These are phyloP conservation scores for Orientallactaga sibirica DNA, from an alignment of 2,797 vertebrate species.

Conservation along the genomic window DNA sequence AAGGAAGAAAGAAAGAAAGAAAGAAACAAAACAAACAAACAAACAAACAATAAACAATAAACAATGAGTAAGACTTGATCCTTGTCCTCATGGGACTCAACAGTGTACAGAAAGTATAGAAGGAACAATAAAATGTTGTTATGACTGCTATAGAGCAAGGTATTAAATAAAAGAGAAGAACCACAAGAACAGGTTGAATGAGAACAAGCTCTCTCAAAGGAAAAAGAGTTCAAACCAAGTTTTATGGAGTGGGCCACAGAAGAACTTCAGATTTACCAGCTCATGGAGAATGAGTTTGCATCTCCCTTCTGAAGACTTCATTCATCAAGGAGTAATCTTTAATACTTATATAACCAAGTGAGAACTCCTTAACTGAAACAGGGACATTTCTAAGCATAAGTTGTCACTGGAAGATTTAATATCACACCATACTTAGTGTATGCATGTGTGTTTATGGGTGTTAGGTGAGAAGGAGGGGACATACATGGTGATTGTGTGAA, in stretches of 20 bases:
- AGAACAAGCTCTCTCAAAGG: background rate
- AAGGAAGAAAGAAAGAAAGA: too few relatives aligned
- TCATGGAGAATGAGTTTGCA: background rate
- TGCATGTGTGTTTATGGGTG: background rate
- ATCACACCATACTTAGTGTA: background rate
- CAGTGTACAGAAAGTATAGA: background rate
- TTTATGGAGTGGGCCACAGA: background rate
- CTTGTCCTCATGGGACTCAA: background rate
- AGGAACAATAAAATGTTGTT: background rate
- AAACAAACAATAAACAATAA: background rate
- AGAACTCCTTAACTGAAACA: conserved; percentile 57
- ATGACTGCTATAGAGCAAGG: background rate
- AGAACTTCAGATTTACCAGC: background rate
- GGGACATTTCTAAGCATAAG: conserved; percentile 2
- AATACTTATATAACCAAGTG: background rate
- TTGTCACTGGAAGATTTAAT: background rate
- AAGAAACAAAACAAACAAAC: too few relatives aligned
- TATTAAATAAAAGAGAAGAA: background rate
- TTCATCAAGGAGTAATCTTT: conserved; percentile 6
- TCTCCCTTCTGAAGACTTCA: background rate
- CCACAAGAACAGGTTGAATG: background rate
- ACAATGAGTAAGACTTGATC: background rate
- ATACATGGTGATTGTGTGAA: background rate
- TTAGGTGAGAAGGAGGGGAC: background rate
- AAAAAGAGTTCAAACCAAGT: background rate